These are phyloP conservation scores for Dufourea novaeangliae DNA, from an alignment of 1,140 invertebrate species.

Conservation along the genomic window DNA sequence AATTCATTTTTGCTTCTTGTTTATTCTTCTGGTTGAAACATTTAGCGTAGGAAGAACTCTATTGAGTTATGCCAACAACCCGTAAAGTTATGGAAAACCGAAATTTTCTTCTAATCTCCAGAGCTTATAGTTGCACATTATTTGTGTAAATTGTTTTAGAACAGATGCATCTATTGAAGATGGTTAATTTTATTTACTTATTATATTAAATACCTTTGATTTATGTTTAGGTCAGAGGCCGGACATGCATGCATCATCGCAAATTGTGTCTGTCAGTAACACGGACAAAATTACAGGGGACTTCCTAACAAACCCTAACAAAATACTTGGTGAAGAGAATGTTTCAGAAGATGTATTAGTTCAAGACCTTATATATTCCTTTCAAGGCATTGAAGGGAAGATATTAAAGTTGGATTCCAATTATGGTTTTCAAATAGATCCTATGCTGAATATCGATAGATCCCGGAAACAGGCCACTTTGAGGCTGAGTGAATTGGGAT, in stretches of 20 bases:
- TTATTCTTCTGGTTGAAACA: too few relatives aligned
- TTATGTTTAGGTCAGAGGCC: constrained; percentile 69
- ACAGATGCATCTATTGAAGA: too few relatives aligned
- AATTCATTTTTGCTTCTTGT: too few relatives aligned
- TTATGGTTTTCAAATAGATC: constrained; percentile 87
- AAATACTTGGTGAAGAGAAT: constrained; percentile 74
- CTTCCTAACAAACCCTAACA: constrained; percentile 55
- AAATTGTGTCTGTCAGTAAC: constrained; percentile 68
- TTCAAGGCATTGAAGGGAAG: constrained; percentile 91
- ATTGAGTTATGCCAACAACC: too few relatives aligned
- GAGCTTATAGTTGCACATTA: too few relatives aligned
- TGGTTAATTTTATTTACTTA: background rate
- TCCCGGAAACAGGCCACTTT: constrained; percentile 83
- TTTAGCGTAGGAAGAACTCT: too few relatives aligned
- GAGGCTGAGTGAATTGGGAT: constrained; percentile 92
- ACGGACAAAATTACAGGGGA: constrained; percentile 61
- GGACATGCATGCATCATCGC: constrained; percentile 66
- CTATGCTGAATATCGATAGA: constrained; percentile 80
- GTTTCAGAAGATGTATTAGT: constrained; percentile 83
- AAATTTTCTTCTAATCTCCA: too few relatives aligned
- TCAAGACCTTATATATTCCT: constrained; percentile 90
- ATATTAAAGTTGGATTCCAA: constrained; percentile 86
- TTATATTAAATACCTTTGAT: background rate
- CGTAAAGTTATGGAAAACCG: too few relatives aligned
- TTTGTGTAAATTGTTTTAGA: too few relatives aligned